phyloP scores from a whole-genome alignment of 2,113 vertebrate species.

The Puffinus mauretanicus region DNA sequence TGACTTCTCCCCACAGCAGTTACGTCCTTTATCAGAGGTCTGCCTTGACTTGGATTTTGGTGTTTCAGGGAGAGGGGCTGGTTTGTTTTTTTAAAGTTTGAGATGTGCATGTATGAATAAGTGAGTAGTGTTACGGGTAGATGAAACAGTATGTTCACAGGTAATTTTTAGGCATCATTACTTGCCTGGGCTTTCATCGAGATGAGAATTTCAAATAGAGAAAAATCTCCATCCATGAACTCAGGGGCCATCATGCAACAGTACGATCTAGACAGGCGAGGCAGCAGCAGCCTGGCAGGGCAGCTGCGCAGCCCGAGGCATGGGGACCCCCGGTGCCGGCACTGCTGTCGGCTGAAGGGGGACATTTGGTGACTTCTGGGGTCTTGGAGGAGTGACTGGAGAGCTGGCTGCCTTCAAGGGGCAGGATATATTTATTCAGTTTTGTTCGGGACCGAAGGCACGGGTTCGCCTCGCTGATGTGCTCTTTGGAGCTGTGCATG shows the following conservation, averaged over 20 bases:
- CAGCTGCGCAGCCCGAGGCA: not conserved
- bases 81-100: not conserved
- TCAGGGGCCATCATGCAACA: not conserved
- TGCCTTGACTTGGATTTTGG: not conserved
- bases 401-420: not conserved
- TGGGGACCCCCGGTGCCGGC: accelerated
- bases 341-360: not conserved
- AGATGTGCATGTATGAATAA: not conserved
- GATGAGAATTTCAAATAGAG: not conserved
- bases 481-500: not conserved
- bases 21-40: not conserved
- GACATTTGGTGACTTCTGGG: not conserved
- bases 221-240: not conserved
- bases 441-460: not conserved
- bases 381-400: not conserved
- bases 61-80: accelerated
- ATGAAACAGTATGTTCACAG: not conserved
- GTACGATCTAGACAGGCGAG: not conserved
- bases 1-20: not conserved
- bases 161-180: not conserved
- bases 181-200: not conserved
- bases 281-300: not conserved
- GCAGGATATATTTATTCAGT: not conserved
- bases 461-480: accelerated
- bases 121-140: not conserved